Percentiles rank a stretch among this genome's conserved stretches.
phyloP scores from a whole-genome alignment of 1,140 invertebrate genomes.

The Linepithema humile region DNA sequence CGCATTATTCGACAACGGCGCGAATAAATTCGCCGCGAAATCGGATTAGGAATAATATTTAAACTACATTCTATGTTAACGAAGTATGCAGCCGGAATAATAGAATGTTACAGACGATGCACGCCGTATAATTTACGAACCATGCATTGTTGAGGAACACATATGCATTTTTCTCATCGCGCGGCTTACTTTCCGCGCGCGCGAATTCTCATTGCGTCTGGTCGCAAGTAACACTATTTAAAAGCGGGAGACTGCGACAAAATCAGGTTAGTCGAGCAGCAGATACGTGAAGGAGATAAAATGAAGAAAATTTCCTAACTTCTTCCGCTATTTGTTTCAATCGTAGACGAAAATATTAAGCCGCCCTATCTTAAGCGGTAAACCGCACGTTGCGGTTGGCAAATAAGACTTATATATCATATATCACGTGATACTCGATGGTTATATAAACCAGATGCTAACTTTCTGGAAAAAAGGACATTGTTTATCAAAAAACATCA shows the following conservation, averaged over 20 bases:
- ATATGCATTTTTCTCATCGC: conserved; percentile 38
- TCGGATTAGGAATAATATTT: background rate
- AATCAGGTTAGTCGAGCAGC: conserved; percentile 17
- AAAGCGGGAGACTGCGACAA: background rate
- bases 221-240: background rate
- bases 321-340: background rate
- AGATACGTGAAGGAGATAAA: conserved; percentile 24
- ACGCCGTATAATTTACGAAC: conserved; percentile 5
- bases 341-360: conserved; percentile 15
- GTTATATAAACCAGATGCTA: background rate
- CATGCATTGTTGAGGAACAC: background rate
- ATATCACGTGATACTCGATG: conserved; percentile 50
- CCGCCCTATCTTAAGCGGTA: conserved; percentile 49
- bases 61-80: conserved; percentile 3
- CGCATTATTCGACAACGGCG: background rate
- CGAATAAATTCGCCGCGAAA: background rate
- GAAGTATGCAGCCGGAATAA: background rate
- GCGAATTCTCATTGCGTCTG: background rate
- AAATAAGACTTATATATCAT: conserved; percentile 23
- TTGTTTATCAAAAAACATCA: background rate
- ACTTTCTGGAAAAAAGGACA: background rate
- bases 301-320: background rate
- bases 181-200: conserved; percentile 39
- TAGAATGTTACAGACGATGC: background rate
- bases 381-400: conserved; percentile 46